phyloP scores from a whole-genome alignment of 1,140 invertebrate genomes.

The Conopomorpha cramerella region DNA sequence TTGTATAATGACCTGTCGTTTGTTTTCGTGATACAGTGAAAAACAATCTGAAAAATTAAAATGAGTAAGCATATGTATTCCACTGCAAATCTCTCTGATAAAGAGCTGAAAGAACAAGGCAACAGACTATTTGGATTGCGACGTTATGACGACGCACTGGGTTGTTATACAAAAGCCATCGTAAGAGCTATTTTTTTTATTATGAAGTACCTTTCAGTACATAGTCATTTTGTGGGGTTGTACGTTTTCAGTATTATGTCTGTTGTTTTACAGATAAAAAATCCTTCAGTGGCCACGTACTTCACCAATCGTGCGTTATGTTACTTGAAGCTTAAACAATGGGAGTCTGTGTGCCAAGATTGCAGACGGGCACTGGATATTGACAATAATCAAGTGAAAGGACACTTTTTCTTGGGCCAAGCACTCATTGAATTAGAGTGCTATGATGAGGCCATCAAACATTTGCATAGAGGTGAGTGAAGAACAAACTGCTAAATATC shows the following conservation, averaged over 20 bases:
- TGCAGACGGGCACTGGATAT: constrained; percentile 85
- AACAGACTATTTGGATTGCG: constrained; percentile 87
- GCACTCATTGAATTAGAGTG: constrained; percentile 82
- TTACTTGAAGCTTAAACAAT: constrained; percentile 86
- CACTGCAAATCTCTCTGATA: constrained; percentile 81
- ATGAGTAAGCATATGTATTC: constrained; percentile 88
- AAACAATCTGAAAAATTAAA: too few relatives aligned
- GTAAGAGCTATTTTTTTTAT: too few relatives aligned
- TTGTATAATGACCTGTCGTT: too few relatives aligned
- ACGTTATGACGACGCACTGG: constrained; percentile 93
- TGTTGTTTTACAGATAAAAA: constrained; percentile 93
- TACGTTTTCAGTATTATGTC: too few relatives aligned
- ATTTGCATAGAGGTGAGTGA: constrained; percentile 83
- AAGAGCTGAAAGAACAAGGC: constrained; percentile 93
- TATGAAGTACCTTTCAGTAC: too few relatives aligned
- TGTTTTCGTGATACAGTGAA: too few relatives aligned
- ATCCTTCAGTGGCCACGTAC: constrained; percentile 88
- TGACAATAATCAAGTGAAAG: constrained; percentile 87
- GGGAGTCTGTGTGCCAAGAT: constrained; percentile 88
- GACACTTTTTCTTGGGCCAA: constrained; percentile 94
- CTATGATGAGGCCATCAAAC: constrained; percentile 94
- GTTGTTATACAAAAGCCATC: constrained; percentile 93
- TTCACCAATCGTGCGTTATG: constrained; percentile 97
- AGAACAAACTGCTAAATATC: too few relatives aligned
- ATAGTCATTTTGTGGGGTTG: too few relatives aligned